Percentiles rank a stretch among this genome's conserved stretches.
These are phyloP conservation scores for Nomada lathburiana DNA, from an alignment of 2,888 invertebrate species.

Conservation along the genomic window DNA sequence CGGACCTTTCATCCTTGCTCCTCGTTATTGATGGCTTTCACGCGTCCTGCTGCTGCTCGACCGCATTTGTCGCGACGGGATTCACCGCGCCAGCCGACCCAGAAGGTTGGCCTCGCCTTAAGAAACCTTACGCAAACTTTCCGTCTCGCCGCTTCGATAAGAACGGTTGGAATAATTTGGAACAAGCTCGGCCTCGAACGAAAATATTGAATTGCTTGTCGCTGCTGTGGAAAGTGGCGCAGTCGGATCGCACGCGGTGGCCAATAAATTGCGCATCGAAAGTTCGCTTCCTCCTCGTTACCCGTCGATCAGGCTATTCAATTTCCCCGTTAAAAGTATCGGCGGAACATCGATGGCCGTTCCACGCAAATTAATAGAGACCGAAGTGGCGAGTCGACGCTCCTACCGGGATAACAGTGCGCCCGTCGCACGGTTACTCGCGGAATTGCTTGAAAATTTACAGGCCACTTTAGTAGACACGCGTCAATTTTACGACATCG, in stretches of 20 bases:
- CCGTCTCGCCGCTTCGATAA: conserved; percentile 22
- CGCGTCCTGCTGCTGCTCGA: not conserved
- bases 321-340: not conserved
- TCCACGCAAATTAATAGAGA: conserved; percentile 28
- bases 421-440: not conserved
- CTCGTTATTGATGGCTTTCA: conserved; percentile 13
- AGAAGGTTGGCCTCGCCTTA: conserved; percentile 39
- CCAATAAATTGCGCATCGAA: too few species aligned
- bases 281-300: too few species aligned
- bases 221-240: too few species aligned
- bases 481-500: conserved; percentile 56
- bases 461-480: conserved; percentile 48
- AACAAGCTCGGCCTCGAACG: not conserved
- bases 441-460: conserved; percentile 49
- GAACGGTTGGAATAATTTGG: conserved; percentile 48
- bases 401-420: conserved; percentile 17
- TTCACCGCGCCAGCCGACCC: conserved; percentile 55
- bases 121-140: conserved; percentile 16
- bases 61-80: conserved; percentile 27
- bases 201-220: not conserved
- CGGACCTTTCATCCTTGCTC: conserved; percentile 18
- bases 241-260: too few species aligned
- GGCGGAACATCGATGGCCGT: conserved; percentile 10
- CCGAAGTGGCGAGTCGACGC: not conserved
- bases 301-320: not conserved